These are phyloP conservation scores for Pristionchus arcanus DNA, from an alignment of 2,888 invertebrate species.

Conservation along the genomic window DNA sequence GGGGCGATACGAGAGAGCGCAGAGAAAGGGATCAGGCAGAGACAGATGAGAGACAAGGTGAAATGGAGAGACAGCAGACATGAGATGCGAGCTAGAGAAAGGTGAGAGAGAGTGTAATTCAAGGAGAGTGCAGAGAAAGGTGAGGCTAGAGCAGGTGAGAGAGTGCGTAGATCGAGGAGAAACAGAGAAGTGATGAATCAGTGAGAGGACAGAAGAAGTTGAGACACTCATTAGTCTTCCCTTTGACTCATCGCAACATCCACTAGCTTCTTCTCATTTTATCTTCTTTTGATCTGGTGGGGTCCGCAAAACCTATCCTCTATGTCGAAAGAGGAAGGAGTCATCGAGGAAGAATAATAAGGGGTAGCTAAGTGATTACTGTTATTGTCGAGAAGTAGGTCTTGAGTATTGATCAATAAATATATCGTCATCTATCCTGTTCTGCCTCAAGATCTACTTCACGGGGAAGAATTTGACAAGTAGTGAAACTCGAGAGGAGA, in stretches of 20 bases:
- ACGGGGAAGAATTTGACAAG: too few species aligned
- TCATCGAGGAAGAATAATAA: too few species aligned
- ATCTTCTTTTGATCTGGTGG: too few species aligned
- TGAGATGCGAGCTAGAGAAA: too few species aligned
- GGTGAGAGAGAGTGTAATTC: neutral
- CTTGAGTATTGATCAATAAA: too few species aligned
- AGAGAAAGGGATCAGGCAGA: neutral
- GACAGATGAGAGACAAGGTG: neutral
- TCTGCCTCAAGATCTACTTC: too few species aligned
- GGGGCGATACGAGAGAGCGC: neutral
- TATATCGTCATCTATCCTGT: too few species aligned
- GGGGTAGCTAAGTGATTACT: too few species aligned
- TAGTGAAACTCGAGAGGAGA: too few species aligned
- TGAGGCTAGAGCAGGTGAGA: neutral
- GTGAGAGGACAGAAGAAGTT: slow-evolving; percentile 41
- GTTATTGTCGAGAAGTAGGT: too few species aligned
- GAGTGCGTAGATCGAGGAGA: neutral
- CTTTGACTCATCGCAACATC: neutral
- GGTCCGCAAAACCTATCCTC: too few species aligned
- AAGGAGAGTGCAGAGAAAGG: neutral
- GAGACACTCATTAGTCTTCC: slow-evolving; percentile 3
- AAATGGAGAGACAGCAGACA: neutral
- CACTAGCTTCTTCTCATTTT: neutral
- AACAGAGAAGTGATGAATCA: neutral
- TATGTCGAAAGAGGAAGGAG: too few species aligned